Evolutionary conservation across 2,888 invertebrate species (phyloP), one percentile per base, ranked within the genome.

Genomic region (Yponomeuta sedellus): DNA sequence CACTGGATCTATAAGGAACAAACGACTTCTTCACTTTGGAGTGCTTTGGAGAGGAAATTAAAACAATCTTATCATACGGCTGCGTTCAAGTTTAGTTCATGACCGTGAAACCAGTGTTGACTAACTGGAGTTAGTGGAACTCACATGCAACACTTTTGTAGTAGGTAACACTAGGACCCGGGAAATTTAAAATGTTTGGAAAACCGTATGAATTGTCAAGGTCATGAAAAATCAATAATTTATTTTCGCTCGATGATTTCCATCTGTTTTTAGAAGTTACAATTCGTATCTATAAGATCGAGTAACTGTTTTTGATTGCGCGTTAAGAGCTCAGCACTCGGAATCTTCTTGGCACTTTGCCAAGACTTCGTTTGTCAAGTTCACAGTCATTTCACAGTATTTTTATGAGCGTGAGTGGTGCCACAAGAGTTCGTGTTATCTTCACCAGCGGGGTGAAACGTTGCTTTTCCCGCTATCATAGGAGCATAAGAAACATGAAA

Each of bases 401-500:
- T 75, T 75, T 72, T 77, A 78, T 78, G 76, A 72, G 73, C 70
- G 71, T 19, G 28, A 61, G 74, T 76, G 70, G 72, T 68, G 72
- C 70, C 66, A 8, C 34, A 34, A 72, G 74, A 69, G 71, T 75
- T 70, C 66, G 72, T 40, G 70, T 75, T 75, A 76, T 73, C 57
- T 52, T 16, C 3, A 16, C 44, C 44, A 10, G 72, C 39, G 70
- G 75, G 75, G 76, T 73, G 56, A 75, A 70, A 69, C 65, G 68
- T 70, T 70, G 72, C 57, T 65, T 72, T 66, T 74, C 74, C 64
- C 70, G 69, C 56, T 78, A 78, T 73, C 74, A 75, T 67, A 77
- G 67, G 70, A 79, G 77, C 68, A 74, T 81, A 11, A 77, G 76
- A 73, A 86, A 74, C 61, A 89, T 92, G 92, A 87, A 88, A 76